These are phyloP conservation scores for Tragulus kanchil DNA, from an alignment of 2,113 vertebrate genomes.

Conservation along the genomic window DNA sequence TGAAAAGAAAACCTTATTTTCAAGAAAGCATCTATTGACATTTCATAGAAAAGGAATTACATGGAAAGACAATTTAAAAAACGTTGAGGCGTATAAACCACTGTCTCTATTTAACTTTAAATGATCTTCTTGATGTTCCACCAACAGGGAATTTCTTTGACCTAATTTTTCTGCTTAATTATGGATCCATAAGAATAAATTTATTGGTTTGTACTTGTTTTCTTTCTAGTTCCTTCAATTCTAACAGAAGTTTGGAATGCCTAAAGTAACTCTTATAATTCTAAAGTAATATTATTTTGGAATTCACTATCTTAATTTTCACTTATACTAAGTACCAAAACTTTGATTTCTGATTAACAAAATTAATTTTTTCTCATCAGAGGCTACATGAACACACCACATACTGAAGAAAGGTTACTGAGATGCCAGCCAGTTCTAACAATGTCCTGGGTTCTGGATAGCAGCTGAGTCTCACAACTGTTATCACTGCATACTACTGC, in stretches of 20 bases:
- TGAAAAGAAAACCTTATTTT: not conserved
- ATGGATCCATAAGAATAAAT: not conserved
- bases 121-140: not conserved
- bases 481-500: too few relatives aligned
- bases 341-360: not conserved
- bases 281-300: not conserved
- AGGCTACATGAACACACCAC: not conserved
- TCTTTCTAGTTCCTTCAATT: not conserved
- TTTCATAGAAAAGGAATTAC: not conserved
- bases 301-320: not conserved
- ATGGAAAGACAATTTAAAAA: not conserved
- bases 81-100: not conserved
- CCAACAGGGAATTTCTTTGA: not conserved
- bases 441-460: not conserved
- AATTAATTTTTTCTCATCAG: not conserved
- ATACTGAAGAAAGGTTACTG: not conserved
- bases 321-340: not conserved
- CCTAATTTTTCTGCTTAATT: slow-evolving; percentile 22
- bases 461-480: not conserved
- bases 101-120: not conserved
- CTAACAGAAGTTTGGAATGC: not conserved
- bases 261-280: not conserved
- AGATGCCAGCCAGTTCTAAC: not conserved
- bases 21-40: not conserved
- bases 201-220: not conserved